A percentile compares a stretch with the other conserved stretches of the same genome.
These are phyloP conservation scores for Arnoldichthys spilopterus DNA, from an alignment of 2,797 vertebrate genomes.

Conservation along the genomic window DNA sequence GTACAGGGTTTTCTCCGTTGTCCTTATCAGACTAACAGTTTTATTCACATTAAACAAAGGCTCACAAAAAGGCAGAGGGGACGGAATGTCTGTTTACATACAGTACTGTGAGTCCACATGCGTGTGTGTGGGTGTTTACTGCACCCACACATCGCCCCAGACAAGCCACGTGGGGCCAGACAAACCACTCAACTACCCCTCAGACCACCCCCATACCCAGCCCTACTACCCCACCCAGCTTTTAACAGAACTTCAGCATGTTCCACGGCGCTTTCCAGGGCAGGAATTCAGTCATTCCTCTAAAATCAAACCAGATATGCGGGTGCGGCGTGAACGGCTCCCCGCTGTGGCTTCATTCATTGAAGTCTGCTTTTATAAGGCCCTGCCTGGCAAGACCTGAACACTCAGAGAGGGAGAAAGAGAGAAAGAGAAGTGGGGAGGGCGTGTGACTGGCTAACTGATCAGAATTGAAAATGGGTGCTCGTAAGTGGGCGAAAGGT, in stretches of 20 bases:
- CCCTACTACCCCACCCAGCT: constrained; percentile 65
- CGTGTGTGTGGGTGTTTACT: constrained; percentile 47
- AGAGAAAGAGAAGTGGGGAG: not conserved
- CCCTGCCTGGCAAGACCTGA: constrained; percentile 70
- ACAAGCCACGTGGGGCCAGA: constrained; percentile 44
- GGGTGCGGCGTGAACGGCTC: constrained; percentile 62
- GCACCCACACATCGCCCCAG: constrained; percentile 33
- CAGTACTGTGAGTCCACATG: constrained; percentile 36
- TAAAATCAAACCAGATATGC: constrained; percentile 76
- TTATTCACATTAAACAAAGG: constrained; percentile 37
- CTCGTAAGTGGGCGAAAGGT: constrained; percentile 20
- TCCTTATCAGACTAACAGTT: constrained; percentile 61
- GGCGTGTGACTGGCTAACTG: constrained; percentile 32
- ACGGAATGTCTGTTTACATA: constrained; percentile 48
- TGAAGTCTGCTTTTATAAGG: constrained; percentile 79
- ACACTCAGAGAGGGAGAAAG: constrained; percentile 10
- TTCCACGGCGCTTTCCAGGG: constrained; percentile 66
- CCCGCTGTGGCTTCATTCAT: constrained; percentile 75
- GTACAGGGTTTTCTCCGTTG: constrained; percentile 26
- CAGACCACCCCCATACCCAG: constrained; percentile 53
- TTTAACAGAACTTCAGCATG: constrained; percentile 67
- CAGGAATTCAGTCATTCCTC: constrained; percentile 68
- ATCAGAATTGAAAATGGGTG: constrained; percentile 45
- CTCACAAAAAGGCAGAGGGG: constrained; percentile 12
- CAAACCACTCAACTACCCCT: constrained; percentile 43